These are phyloP conservation scores for Danionella dracula DNA, from an alignment of 2,797 vertebrate genomes.

Conservation along the genomic window DNA sequence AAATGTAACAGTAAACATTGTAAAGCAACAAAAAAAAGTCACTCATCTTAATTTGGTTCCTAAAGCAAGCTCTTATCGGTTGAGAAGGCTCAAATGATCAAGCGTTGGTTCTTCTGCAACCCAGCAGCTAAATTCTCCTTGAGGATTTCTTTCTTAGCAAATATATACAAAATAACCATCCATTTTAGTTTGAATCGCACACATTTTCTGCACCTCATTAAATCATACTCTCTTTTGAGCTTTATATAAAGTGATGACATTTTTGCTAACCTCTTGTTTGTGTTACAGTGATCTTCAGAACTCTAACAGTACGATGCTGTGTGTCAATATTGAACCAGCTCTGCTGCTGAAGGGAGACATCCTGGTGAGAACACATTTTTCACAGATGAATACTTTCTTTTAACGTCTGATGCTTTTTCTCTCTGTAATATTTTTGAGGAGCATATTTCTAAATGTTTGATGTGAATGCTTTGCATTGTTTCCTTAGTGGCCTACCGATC, in stretches of 20 bases:
- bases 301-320: constrained; percentile 72
- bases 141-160: too few relatives aligned
- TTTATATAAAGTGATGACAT: background rate
- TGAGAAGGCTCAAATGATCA: too few relatives aligned
- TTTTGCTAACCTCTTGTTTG: background rate
- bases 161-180: too few relatives aligned
- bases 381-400: background rate
- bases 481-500: too few relatives aligned
- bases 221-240: background rate
- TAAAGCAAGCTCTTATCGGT: too few relatives aligned
- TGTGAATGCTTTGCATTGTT: background rate
- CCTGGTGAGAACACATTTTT: constrained; percentile 71
- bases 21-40: too few relatives aligned
- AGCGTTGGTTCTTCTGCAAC: too few relatives aligned
- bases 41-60: too few relatives aligned
- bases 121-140: too few relatives aligned
- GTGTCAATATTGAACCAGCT: constrained; percentile 81
- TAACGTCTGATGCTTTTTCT: background rate
- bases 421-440: background rate
- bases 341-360: constrained; percentile 87
- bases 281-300: constrained; percentile 68
- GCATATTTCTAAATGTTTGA: background rate
- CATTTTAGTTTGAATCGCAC: too few relatives aligned
- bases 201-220: too few relatives aligned
- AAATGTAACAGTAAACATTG: too few relatives aligned